phyloP scores from a whole-genome alignment of 2,888 invertebrate genomes.

The Hydropsyche betteni region DNA sequence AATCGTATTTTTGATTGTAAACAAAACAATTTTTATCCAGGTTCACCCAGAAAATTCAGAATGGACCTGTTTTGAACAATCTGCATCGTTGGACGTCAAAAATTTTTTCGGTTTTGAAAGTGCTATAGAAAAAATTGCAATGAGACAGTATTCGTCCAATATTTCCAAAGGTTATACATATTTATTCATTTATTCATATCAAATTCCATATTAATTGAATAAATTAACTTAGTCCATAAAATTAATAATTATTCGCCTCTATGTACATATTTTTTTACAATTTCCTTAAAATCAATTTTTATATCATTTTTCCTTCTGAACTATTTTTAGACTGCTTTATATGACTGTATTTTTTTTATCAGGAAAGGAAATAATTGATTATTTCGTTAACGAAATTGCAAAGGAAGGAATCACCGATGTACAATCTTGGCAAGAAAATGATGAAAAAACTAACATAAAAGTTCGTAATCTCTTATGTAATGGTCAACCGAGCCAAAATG shows the following conservation, averaged over 20 bases:
- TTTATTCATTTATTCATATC: background rate
- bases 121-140: constrained; percentile 93
- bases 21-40: constrained; percentile 59
- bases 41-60: constrained; percentile 92
- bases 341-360: constrained; percentile 46
- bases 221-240: no score
- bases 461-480: constrained; percentile 59
- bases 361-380: constrained; percentile 95
- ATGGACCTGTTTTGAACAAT: constrained; percentile 97
- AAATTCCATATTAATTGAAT: no score
- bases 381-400: constrained; percentile 81
- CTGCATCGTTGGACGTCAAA: constrained; percentile 89
- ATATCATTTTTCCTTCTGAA: background rate
- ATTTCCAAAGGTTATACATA: constrained; percentile 71
- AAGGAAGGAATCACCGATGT: constrained; percentile 78
- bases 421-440: constrained; percentile 67
- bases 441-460: constrained; percentile 56
- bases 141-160: constrained; percentile 93
- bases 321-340: background rate
- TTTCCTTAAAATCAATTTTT: no score
- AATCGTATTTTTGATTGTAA: background rate
- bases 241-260: no score
- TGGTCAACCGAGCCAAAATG: constrained; percentile 58
- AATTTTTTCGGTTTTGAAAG: constrained; percentile 95
- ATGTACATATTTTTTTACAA: no score